phyloP scores from a whole-genome alignment of 2,113 vertebrate genomes.

The Pluvialis apricaria region DNA sequence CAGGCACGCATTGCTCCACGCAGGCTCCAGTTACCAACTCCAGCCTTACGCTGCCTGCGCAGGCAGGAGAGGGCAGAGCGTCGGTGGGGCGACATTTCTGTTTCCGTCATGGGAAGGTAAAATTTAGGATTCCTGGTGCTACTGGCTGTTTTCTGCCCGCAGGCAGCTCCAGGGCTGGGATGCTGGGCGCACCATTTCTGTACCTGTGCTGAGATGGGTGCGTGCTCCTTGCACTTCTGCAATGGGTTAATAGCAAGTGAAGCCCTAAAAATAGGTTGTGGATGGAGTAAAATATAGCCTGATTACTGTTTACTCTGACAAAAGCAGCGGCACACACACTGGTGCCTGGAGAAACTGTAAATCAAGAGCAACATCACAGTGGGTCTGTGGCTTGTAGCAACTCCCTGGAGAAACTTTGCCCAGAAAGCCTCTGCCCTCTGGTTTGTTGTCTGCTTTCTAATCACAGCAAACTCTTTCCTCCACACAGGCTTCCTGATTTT shows the following conservation, averaged over 20 bases:
- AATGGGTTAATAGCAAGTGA: background rate
- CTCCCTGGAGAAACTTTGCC: background rate
- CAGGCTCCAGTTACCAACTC: background rate
- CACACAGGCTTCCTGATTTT: background rate
- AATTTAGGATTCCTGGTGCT: background rate
- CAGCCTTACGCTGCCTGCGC: background rate
- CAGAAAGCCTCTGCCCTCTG: background rate
- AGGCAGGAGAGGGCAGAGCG: background rate
- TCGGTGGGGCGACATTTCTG: background rate
- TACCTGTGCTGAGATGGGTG: background rate
- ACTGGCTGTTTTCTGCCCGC: background rate
- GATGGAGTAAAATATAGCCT: background rate
- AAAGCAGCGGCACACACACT: background rate
- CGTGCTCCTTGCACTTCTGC: background rate
- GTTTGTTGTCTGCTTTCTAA: background rate
- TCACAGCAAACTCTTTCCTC: background rate
- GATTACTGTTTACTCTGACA: background rate
- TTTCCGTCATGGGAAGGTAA: background rate
- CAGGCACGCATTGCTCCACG: fast-evolving
- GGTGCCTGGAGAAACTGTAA: background rate
- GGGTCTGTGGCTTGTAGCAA: background rate
- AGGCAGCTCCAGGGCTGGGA: background rate
- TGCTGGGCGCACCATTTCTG: background rate
- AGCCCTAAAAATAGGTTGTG: background rate
- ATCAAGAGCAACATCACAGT: background rate